Evolutionary conservation across 1,140 invertebrate genomes (phyloP), one percentile per base, ranked within the genome.

Genomic region (Drosophila miranda): DNA sequence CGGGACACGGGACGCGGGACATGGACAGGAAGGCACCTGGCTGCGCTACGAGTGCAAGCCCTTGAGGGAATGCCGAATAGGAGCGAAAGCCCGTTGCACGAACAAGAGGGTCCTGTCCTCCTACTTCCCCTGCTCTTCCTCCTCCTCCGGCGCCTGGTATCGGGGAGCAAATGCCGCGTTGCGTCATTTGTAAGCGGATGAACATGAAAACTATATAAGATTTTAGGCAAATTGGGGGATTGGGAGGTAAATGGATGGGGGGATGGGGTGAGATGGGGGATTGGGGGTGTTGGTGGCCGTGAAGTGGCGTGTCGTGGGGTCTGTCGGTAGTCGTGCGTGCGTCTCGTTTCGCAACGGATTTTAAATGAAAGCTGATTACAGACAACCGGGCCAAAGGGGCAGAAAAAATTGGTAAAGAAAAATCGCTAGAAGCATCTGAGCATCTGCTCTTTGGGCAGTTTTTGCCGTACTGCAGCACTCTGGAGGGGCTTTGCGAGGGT

Each of bases 131-230:
- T 26, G 1, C 28, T 13, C 11, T 13, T 4, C 34, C 0, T 38
- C 9, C 11, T 21, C 50, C 28, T 19, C 30, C 28, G 50, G 6
- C 41, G 14, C 55, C 28, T 19, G 49, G 23, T 28, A n/a, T 44
- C 19, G n/a, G 19, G 30, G 8, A 43, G 30, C 62, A 79, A 58
- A 44, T 45, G 49, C 45, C 48, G 59, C 54, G 56, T 44, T 43
- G 52, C 41, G n/a, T 55, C 58, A 48, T 50, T 54, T 57, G 55
- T 76, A 77, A 79, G 74, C 69, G 75, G 60, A 75, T 79, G 63
- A 78, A 70, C 75, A 75, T 78, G 74, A 61, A 78, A 72, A 62
- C 67, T 78, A 62, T 71, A 75, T 75, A 41, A 57, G 61, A 48
- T 44, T 64, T 57, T 54, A 48, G 63, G 49, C 7, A 59, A 71